These are phyloP conservation scores for Agrochola macilenta DNA, from an alignment of 2,888 invertebrate genomes.

Conservation along the genomic window DNA sequence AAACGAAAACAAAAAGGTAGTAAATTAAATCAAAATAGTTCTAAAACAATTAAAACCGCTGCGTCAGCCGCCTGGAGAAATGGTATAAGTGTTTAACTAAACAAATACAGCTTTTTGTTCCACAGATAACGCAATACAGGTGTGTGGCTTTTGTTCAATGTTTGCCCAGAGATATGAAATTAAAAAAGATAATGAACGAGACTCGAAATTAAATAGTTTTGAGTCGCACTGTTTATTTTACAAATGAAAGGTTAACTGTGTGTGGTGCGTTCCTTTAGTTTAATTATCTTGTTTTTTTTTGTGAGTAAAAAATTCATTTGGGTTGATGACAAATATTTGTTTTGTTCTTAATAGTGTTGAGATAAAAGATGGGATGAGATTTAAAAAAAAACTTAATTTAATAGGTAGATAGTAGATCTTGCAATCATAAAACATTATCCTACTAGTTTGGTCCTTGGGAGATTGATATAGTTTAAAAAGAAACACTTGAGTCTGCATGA, in stretches of 20 bases:
- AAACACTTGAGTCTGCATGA: background rate
- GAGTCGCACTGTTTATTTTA: conserved; percentile 67
- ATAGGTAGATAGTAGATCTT: background rate
- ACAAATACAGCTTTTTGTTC: conserved; percentile 75
- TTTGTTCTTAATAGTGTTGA: conserved; percentile 43
- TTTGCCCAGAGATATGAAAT: conserved; percentile 79
- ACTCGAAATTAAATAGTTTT: conserved; percentile 73
- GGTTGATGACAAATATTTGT: conserved; percentile 53
- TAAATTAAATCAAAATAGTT: conserved; percentile 29
- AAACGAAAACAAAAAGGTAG: conserved; percentile 3
- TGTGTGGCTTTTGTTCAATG: conserved; percentile 75
- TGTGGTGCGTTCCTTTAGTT: conserved; percentile 57
- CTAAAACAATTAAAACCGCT: conserved; percentile 55
- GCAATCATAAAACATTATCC: background rate
- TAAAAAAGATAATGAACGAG: conserved; percentile 78
- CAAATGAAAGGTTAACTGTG: conserved; percentile 62
- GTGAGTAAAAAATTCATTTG: conserved; percentile 30
- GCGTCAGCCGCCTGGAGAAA: conserved; percentile 56
- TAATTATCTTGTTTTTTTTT: conserved; percentile 58
- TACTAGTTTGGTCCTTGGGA: no score
- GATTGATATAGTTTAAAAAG: background rate
- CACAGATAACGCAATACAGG: conserved; percentile 67
- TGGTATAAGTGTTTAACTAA: conserved; percentile 54
- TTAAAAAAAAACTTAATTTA: conserved; percentile 5
- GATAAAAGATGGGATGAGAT: conserved; percentile 19